Base-by-base conservation (phyloP, 2,113 vertebrate genomes). In the Chaetorhynchus papuensis region DNA sequence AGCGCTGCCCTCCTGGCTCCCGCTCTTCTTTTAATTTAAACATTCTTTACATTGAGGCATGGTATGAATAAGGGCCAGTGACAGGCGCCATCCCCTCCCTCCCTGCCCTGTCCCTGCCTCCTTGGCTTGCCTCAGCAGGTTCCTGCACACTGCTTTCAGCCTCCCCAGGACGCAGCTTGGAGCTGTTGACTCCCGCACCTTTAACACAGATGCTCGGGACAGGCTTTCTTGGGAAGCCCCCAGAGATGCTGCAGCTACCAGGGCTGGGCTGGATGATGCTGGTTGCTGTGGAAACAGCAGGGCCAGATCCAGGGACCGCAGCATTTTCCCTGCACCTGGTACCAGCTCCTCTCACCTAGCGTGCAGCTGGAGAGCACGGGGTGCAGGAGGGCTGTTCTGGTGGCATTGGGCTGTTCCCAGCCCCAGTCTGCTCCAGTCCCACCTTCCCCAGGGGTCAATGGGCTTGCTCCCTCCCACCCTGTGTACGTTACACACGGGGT, bases 201-300 rank as follows among this genome's bases (percentile, higher is more conserved):
- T 86, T 91, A 93, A 81, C 88, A 93, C 53, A 64, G 90, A 71
- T 69, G 22, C 6, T 83, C 2, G 1, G 91, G 90, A 94, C 20
- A 7, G 3, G 16, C 70, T 93, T 91, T 79, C 87, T 91, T 22
- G 27, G 79, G 94, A 90, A 96, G 94, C 47, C 90, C 74, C 76
- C 24, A 21, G 94, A 94, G 82, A 91, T 80, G 78, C 72, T 30
- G n/a, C 89, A 82, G 71, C 84, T 87, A 28, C 61, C 63, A 54
- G 78, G 93, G 81, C 91, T 1, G 0, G 82, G 72, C 68, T n/a
- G 8, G 90, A 91, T 94, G 94, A 94, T 82, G 91, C 59, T 69
- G 84, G 96, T 97, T 96, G 76, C 94, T 94, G 90, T 97, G 95
- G 96, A 94, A 97, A 97, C 61, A 0, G 81, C 90, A 90, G 90